Evolutionary conservation across 2,113 vertebrate genomes (phyloP).

Genomic region (Psilopsiagon aurifrons): DNA sequence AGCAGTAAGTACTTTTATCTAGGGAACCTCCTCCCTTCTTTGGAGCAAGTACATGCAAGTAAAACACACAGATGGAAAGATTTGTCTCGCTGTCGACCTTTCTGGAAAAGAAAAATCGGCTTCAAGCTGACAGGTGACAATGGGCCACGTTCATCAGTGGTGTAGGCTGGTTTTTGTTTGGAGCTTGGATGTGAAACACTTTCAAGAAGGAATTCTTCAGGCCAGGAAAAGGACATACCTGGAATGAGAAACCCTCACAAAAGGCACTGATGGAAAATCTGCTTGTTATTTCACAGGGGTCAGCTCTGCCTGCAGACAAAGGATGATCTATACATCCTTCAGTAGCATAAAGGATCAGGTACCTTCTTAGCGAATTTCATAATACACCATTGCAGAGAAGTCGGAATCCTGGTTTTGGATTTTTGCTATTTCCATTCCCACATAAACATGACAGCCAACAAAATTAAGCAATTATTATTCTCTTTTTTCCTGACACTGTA

Average conservation of each 20-base stretch:
- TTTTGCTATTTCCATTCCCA: not conserved
- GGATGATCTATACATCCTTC: not conserved
- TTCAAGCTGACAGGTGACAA: slow-evolving; percentile 37
- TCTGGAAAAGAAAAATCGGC: slow-evolving; percentile 28
- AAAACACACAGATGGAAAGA: slow-evolving; percentile 33
- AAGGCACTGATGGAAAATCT: not conserved
- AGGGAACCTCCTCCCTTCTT: slow-evolving; percentile 43
- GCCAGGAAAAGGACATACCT: not conserved
- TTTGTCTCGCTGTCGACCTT: slow-evolving; percentile 29
- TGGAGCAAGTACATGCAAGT: slow-evolving; percentile 38
- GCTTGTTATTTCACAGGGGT: not conserved
- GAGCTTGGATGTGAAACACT: not conserved
- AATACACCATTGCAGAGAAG: not conserved
- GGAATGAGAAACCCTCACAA: not conserved
- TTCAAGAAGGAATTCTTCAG: not conserved
- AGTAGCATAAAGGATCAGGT: not conserved
- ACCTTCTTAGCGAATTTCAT: not conserved
- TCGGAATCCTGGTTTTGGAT: not conserved
- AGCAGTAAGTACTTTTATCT: slow-evolving; percentile 69
- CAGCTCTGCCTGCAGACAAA: not conserved
- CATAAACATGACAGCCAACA: not conserved
- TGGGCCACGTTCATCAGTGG: not conserved
- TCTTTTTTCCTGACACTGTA: not conserved
- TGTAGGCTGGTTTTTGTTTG: not conserved
- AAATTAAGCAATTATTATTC: not conserved